phyloP scores from a whole-genome alignment of 1,140 invertebrate genomes.

The Nilaparvata lugens region DNA sequence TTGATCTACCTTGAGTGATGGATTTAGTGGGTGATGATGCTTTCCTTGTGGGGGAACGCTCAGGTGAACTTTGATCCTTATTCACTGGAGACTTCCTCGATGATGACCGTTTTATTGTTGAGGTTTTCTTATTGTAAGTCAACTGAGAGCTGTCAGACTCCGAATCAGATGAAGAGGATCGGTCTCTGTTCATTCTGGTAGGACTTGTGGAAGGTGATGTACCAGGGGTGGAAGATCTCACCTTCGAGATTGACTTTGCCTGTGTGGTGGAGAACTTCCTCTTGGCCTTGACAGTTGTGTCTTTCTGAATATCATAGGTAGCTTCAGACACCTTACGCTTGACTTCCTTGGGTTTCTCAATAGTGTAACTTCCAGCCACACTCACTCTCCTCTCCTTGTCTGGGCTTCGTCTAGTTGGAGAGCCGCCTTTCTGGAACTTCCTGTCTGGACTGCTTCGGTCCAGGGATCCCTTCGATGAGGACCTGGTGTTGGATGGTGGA shows the following conservation, averaged over 20 bases:
- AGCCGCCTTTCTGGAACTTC: slow-evolving; percentile 11
- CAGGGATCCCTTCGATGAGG: slow-evolving; percentile 32
- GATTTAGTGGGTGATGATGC: background rate
- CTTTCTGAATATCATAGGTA: background rate
- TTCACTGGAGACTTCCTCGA: background rate
- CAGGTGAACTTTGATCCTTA: background rate
- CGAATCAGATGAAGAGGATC: slow-evolving; percentile 15
- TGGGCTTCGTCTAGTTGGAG: slow-evolving; percentile 7
- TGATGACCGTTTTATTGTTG: background rate
- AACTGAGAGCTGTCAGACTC: slow-evolving; percentile 25
- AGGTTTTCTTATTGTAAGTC: slow-evolving; percentile 21
- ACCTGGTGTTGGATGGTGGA: slow-evolving; percentile 37
- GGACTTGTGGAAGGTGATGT: slow-evolving; percentile 26
- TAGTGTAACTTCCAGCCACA: slow-evolving; percentile 22
- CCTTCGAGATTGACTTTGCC: slow-evolving; percentile 24
- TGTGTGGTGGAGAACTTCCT: slow-evolving; percentile 28
- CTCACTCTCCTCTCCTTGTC: slow-evolving; percentile 24
- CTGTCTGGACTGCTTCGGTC: slow-evolving; percentile 26
- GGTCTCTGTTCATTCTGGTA: slow-evolving; percentile 10
- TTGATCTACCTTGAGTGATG: background rate
- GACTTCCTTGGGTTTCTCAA: slow-evolving; percentile 21
- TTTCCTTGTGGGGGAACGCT: background rate
- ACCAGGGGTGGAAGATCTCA: slow-evolving; percentile 27
- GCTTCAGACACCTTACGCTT: slow-evolving; percentile 21
- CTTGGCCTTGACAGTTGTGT: slow-evolving; percentile 20